phyloP scores from a whole-genome alignment of 2,888 invertebrate genomes.

The Lucinisca nassula region DNA sequence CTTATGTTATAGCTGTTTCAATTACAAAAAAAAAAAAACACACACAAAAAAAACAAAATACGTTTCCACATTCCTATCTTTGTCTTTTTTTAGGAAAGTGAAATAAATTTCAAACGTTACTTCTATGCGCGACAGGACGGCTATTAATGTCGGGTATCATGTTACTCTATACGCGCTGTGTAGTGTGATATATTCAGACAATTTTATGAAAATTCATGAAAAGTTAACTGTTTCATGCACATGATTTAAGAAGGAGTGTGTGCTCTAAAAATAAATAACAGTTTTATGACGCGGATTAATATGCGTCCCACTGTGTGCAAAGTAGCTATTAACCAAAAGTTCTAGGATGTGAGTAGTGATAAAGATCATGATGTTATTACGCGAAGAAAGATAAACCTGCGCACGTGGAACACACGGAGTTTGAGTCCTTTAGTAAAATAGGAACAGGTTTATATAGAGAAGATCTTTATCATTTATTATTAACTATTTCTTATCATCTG shows the following conservation, averaged over 20 bases:
- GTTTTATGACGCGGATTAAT: conserved; percentile 68
- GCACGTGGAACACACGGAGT: conserved; percentile 48
- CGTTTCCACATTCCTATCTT: too few species aligned
- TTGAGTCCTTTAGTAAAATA: background rate
- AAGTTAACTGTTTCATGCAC: conserved; percentile 10
- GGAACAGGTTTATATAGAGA: conserved; percentile 10
- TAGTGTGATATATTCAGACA: background rate
- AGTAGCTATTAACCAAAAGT: conserved; percentile 70
- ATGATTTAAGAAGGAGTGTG: conserved; percentile 64
- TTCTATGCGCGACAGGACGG: background rate
- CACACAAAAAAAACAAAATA: too few species aligned
- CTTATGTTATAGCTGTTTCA: too few species aligned
- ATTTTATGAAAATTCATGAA: conserved; percentile 18
- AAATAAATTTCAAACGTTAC: background rate
- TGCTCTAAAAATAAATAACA: conserved; percentile 69
- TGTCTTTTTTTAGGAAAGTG: background rate
- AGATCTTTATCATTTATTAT: conserved; percentile 40
- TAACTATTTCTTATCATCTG: conserved; percentile 38
- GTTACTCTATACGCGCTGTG: conserved; percentile 23
- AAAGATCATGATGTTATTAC: conserved; percentile 70
- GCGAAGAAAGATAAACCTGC: conserved; percentile 67
- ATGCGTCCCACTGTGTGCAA: conserved; percentile 63
- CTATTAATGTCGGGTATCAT: background rate
- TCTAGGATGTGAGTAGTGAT: conserved; percentile 58
- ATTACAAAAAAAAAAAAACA: too few species aligned